Conservation (phyloP, 1,140 invertebrate species). For the Wiebesia pumilae region DNA sequence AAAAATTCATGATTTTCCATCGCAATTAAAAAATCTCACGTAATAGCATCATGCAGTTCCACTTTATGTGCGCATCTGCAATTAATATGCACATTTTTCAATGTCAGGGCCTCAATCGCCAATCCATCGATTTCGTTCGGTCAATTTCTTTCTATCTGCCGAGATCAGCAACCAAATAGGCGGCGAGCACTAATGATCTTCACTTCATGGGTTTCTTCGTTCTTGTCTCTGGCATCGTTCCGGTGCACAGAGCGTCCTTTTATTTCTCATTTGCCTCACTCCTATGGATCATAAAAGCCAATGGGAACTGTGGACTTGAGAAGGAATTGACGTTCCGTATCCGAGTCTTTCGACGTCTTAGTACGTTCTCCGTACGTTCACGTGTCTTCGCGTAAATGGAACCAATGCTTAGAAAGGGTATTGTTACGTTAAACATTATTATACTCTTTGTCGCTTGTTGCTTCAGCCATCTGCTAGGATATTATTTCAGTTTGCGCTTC, state of each 20-base stretch:
- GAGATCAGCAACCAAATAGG: not conserved
- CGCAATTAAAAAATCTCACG: not conserved
- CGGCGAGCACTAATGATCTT: not conserved
- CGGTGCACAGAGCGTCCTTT: not conserved
- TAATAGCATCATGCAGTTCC: not conserved
- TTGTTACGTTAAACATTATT: not conserved
- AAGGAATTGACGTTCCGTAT: not conserved
- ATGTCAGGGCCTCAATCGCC: not conserved
- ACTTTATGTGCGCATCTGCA: not conserved
- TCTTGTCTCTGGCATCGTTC: not conserved
- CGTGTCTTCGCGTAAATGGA: not conserved
- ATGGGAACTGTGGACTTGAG: not conserved
- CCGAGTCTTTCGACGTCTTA: not conserved
- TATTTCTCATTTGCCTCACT: not conserved
- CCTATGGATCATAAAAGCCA: not conserved
- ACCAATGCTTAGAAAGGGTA: not conserved
- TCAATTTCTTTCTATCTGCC: not conserved
- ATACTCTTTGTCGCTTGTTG: no score
- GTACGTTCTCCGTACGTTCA: not conserved
- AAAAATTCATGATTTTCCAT: no score
- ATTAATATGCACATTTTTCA: not conserved
- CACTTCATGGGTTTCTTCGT: not conserved
- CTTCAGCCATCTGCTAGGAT: not conserved
- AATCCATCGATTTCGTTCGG: not conserved
- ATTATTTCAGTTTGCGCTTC: not conserved